These are phyloP conservation scores for Bergia puertoricense DNA, from an alignment of 92 coral and sea anemone species.

Conservation along the genomic window DNA sequence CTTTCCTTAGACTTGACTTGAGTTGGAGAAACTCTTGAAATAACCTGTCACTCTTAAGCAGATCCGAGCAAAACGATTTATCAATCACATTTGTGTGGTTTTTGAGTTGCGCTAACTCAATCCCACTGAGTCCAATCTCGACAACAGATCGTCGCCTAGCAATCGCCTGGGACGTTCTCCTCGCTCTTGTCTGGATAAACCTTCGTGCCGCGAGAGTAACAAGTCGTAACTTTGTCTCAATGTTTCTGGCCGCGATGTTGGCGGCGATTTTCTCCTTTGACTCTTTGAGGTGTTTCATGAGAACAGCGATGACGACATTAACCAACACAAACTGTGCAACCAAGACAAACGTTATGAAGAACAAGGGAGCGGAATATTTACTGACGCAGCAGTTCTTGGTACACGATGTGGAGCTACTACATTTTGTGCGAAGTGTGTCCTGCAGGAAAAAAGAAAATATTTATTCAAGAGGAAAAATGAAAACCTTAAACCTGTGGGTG, in stretches of 20 bases:
- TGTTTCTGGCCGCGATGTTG: slow-evolving; percentile 79
- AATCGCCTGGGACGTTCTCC: slow-evolving; percentile 53
- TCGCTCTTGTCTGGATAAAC: slow-evolving; percentile 77
- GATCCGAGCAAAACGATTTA: slow-evolving; percentile 56
- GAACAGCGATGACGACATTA: slow-evolving; percentile 97
- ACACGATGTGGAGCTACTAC: slow-evolving; percentile 69
- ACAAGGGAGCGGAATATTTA: slow-evolving; percentile 87
- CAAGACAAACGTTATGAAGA: slow-evolving; percentile 93
- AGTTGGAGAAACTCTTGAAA: slow-evolving; percentile 80
- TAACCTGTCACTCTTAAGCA: slow-evolving; percentile 74
- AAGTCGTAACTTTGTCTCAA: slow-evolving; percentile 81
- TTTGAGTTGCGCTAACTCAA: slow-evolving; percentile 78
- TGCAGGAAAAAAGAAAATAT: background rate
- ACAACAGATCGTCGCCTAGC: slow-evolving; percentile 71
- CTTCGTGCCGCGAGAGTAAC: slow-evolving; percentile 82
- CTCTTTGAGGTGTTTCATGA: slow-evolving; percentile 95
- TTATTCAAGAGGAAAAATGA: too few species aligned
- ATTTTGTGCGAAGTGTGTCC: slow-evolving; percentile 88
- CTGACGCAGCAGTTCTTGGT: slow-evolving; percentile 77
- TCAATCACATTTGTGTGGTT: slow-evolving; percentile 46
- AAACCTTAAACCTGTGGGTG: too few species aligned
- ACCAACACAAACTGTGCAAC: slow-evolving; percentile 97
- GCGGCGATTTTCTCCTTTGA: slow-evolving; percentile 96
- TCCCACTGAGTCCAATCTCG: slow-evolving; percentile 81
- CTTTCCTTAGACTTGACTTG: slow-evolving; percentile 70